Base-by-base conservation (phyloP, 2,797 vertebrate genomes). In the Catharus ustulatus region DNA sequence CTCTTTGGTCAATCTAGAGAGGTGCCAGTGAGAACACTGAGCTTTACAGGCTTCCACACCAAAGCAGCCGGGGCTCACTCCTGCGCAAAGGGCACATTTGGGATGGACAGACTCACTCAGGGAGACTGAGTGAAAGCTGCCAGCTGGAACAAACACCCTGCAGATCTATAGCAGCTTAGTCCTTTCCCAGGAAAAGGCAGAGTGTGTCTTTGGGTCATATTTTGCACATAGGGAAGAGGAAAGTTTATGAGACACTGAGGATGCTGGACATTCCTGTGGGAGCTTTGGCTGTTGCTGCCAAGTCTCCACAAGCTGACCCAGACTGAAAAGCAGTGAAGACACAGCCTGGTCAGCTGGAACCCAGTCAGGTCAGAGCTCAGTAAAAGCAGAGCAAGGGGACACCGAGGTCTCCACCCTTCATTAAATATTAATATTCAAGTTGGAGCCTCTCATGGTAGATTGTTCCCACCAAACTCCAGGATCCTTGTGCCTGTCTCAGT, bases 351-450 rank as follows among this genome's bases (percentile, higher is more conserved):
- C 54, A 58, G 18, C 23, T 52, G 48, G 63, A 86, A 79, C 10
- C 42, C 18, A 13, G 5, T 4, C 27, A 43, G 29, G 34, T 40
- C 64, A 83, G 51, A 72, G 22, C 19, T 58, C 36, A 49, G 30
- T 14, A 51, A 24, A 30, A 76, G 42, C 24, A 55, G 27, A 36
- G 10, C 45, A 29, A 0, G 0, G 30, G 24, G 40, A 73, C 36
- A 48, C 8, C 6, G 42, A 73, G 38, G n/a, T 64, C 61, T 86
- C 20, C 26, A 42, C 10, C 27, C 26, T 90, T 71, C 46, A 46
- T 19, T 43, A 79, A 49, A 52, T 24, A 55, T n/a, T 59, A 63
- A 55, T 59, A 80, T 45, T 84, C 19, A 61, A 43, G 27, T 29
- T 77, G 59, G n/a, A 87, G 22, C 13, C 57, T 69, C 32, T 66